These are phyloP conservation scores for Crenuchus spilurus DNA, from an alignment of 2,797 vertebrate species.

Conservation along the genomic window DNA sequence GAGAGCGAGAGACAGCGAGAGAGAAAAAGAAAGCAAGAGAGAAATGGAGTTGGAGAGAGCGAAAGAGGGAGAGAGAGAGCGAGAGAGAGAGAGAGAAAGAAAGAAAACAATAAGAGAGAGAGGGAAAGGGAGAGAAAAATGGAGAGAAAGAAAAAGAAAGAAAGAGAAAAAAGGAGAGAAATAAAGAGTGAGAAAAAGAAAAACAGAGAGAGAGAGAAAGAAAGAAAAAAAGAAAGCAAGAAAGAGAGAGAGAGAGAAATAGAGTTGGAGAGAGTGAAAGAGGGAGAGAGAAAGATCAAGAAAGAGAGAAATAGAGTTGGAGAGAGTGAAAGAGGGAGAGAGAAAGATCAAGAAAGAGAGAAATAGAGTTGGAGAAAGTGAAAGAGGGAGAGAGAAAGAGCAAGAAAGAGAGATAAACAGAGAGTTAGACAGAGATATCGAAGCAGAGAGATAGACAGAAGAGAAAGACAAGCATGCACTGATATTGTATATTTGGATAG, in stretches of 20 bases:
- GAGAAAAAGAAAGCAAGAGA: neutral
- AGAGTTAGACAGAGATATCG: neutral
- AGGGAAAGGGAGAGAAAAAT: neutral
- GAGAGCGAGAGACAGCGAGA: neutral
- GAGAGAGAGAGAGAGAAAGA: neutral
- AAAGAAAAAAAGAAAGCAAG: neutral
- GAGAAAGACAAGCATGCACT: no score
- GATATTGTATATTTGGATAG: no score
- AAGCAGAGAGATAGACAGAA: neutral
- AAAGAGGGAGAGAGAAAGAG: neutral
- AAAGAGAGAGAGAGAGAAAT: neutral
- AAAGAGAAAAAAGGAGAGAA: neutral
- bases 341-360: constrained; percentile 1
- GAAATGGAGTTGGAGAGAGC: neutral
- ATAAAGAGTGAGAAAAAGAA: neutral
- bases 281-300: neutral
- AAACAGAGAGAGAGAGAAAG: neutral
- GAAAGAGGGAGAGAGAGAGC: neutral
- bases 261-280: neutral
- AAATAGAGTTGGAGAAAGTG: neutral
- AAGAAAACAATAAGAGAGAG: neutral
- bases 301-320: neutral
- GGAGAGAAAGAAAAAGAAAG: neutral
- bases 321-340: neutral
- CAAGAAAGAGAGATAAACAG: neutral